A percentile compares a stretch with the other conserved stretches of the same genome.
phyloP scores from a whole-genome alignment of 2,888 invertebrate species.

The Scaptomyza reducta region DNA sequence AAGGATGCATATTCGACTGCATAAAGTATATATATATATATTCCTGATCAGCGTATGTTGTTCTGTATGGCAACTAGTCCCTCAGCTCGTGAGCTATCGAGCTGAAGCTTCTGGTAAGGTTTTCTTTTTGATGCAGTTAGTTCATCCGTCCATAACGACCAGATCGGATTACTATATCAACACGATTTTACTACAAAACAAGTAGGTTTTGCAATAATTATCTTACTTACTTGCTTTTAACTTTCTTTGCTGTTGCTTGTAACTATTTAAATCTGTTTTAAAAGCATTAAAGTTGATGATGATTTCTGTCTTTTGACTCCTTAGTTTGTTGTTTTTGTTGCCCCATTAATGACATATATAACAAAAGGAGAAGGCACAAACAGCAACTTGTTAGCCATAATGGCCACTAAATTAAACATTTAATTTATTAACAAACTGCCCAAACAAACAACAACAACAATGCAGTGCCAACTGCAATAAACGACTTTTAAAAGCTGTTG shows the following conservation, averaged over 20 bases:
- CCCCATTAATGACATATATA: slow-evolving; percentile 32
- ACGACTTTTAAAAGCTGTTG: slow-evolving; percentile 39
- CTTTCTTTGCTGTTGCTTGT: neutral
- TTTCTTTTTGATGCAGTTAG: too few species aligned
- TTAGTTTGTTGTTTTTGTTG: neutral
- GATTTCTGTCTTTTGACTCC: slow-evolving; percentile 1
- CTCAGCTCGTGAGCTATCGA: too few species aligned
- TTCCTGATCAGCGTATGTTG: too few species aligned
- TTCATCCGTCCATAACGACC: too few species aligned
- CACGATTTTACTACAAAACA: too few species aligned
- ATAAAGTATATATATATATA: too few species aligned
- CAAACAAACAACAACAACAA: slow-evolving; percentile 21
- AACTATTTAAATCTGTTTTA: slow-evolving; percentile 31
- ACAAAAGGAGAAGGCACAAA: slow-evolving; percentile 1
- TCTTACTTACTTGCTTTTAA: too few species aligned
- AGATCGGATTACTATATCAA: too few species aligned
- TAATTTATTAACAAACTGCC: slow-evolving; percentile 75
- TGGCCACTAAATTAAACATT: slow-evolving; percentile 76
- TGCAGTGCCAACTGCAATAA: slow-evolving; percentile 44
- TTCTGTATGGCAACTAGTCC: too few species aligned
- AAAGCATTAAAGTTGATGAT: slow-evolving; percentile 13
- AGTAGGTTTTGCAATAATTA: too few species aligned
- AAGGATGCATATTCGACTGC: too few species aligned
- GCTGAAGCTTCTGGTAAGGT: too few species aligned
- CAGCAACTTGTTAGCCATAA: slow-evolving; percentile 65